Percentiles rank a stretch among this genome's conserved stretches.
Conservation (phyloP, 2,888 invertebrate species). For the Uloborus plumipes region DNA sequence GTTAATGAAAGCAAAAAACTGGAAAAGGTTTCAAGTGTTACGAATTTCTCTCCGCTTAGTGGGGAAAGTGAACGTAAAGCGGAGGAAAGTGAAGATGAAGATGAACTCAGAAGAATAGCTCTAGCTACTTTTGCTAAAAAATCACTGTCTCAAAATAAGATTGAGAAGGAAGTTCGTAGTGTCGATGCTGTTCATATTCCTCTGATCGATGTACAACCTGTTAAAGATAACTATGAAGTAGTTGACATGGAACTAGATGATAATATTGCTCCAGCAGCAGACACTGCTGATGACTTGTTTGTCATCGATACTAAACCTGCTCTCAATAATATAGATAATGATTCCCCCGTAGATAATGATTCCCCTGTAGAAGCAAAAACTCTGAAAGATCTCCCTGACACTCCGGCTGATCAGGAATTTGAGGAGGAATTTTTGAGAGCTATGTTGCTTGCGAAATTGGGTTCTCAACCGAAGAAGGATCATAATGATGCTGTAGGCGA, state of each 20-base stretch:
- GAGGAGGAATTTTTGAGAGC: slow-evolving; percentile 47
- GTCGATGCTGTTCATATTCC: no score
- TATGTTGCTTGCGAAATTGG: slow-evolving; percentile 30
- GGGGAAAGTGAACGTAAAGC: not conserved
- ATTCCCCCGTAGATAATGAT: not conserved
- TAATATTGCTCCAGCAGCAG: not conserved
- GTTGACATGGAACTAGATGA: slow-evolving; percentile 58
- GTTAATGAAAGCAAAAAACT: no score
- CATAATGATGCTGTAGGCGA: no score
- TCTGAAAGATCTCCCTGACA: not conserved
- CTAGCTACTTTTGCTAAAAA: slow-evolving; percentile 39
- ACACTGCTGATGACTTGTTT: slow-evolving; percentile 17
- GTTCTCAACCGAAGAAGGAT: no score
- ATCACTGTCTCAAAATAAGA: no score
- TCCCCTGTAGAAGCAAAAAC: not conserved
- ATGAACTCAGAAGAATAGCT: slow-evolving; percentile 50
- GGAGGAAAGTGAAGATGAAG: slow-evolving; percentile 44
- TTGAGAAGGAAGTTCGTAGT: no score
- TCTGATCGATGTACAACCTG: no score
- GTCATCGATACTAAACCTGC: slow-evolving; percentile 11
- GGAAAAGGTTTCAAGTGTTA: no score
- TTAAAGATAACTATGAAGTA: slow-evolving; percentile 40
- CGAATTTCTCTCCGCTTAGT: not conserved
- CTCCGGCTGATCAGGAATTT: slow-evolving; percentile 30
- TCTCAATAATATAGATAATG: not conserved